These are phyloP conservation scores for Saiga tatarica DNA, from an alignment of 2,113 vertebrate species.

Conservation along the genomic window DNA sequence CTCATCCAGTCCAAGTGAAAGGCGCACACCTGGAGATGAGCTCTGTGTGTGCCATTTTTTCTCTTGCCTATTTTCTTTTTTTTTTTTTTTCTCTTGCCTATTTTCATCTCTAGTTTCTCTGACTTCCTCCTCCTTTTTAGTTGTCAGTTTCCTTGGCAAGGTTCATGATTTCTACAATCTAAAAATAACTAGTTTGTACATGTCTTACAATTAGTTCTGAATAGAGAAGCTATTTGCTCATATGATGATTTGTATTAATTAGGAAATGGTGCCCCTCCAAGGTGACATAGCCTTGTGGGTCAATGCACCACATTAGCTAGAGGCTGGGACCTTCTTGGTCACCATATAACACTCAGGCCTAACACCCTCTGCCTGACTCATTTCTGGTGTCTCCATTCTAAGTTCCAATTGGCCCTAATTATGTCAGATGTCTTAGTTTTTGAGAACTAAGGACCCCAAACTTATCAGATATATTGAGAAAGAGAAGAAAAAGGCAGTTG, in stretches of 20 bases:
- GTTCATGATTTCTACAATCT: background rate
- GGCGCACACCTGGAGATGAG: accelerated
- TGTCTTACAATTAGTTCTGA: background rate
- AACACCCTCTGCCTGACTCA: background rate
- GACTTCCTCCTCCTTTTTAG: background rate
- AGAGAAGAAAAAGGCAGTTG: background rate
- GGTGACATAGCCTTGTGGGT: background rate
- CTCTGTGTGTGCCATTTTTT: background rate
- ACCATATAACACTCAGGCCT: background rate
- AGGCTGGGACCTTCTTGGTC: background rate
- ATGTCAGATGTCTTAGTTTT: background rate
- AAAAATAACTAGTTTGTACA: background rate
- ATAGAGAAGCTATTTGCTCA: background rate
- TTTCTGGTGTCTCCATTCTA: background rate
- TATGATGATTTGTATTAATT: background rate
- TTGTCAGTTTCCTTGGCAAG: background rate
- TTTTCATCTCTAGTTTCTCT: background rate
- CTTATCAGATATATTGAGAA: background rate
- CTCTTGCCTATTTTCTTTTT: background rate
- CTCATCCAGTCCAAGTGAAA: background rate
- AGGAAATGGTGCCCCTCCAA: background rate
- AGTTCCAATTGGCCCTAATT: background rate
- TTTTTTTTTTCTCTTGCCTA: background rate
- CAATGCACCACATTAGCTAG: background rate
- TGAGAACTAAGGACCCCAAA: background rate